Evolutionary conservation across 1,140 invertebrate genomes (phyloP).

Genomic region (Aphaenogaster floridana): DNA sequence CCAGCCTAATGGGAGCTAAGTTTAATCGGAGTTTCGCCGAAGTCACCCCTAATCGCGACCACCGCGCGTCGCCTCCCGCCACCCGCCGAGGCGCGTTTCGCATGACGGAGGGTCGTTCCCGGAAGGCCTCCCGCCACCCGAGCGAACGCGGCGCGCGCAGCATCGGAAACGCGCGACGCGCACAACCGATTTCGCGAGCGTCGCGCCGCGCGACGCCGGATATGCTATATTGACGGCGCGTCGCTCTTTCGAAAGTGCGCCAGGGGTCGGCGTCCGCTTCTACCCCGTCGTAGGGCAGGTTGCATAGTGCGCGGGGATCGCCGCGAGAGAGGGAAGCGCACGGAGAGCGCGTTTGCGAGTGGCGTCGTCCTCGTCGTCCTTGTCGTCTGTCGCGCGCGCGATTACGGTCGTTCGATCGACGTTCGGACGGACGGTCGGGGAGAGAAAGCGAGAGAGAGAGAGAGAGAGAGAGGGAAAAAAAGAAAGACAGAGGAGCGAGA

Average conservation of each 20-base stretch:
- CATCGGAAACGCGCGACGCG: background rate
- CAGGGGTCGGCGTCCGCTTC: conserved; percentile 31
- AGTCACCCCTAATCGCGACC: background rate
- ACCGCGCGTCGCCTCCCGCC: background rate
- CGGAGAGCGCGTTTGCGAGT: background rate
- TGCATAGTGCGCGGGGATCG: conserved; percentile 34
- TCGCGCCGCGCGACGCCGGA: background rate
- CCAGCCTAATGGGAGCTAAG: background rate
- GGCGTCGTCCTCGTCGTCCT: conserved; percentile 5
- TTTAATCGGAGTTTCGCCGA: background rate
- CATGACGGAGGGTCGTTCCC: background rate
- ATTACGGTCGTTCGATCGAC: conserved; percentile 21
- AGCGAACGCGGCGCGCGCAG: background rate
- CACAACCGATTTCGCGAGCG: conserved; percentile 35
- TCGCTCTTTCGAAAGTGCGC: conserved; percentile 59
- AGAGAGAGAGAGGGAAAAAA: background rate
- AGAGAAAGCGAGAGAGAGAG: background rate
- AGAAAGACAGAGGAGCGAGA: background rate
- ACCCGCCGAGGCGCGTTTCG: background rate
- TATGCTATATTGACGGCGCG: conserved; percentile 54
- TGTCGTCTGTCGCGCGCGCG: conserved; percentile 19
- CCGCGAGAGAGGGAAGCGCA: background rate
- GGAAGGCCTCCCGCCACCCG: background rate
- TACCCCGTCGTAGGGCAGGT: conserved; percentile 27
- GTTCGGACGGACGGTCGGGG: background rate